phyloP scores from a whole-genome alignment of 2,797 vertebrate species.

The Hippopotamyrus pictus region DNA sequence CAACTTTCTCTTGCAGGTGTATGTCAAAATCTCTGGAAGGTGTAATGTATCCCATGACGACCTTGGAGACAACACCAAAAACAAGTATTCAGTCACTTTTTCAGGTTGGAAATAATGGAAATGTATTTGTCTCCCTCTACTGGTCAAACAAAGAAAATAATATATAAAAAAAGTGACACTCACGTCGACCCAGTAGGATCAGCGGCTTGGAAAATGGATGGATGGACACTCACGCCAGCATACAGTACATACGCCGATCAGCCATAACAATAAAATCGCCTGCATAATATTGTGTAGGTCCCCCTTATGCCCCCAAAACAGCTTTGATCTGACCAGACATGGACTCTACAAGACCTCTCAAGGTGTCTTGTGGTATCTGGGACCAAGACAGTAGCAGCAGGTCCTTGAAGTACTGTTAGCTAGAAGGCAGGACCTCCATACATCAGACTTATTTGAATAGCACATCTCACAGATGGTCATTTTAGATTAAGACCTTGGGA shows the following conservation, averaged over 20 bases:
- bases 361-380: not conserved
- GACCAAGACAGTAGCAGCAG: not conserved
- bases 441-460: not conserved
- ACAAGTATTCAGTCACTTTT: not conserved
- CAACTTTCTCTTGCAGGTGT: slow-evolving; percentile 59
- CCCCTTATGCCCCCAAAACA: not conserved
- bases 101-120: not conserved
- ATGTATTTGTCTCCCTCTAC: slow-evolving; percentile 19
- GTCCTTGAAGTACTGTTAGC: not conserved
- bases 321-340: not conserved
- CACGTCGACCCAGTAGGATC: too few species aligned
- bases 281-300: not conserved
- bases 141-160: not conserved
- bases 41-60: slow-evolving; percentile 44
- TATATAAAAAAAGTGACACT: not conserved
- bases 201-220: too few species aligned
- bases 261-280: not conserved
- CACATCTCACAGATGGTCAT: not conserved
- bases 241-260: not conserved
- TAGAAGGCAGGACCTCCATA: too few species aligned
- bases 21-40: slow-evolving; percentile 54
- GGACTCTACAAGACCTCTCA: not conserved
- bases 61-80: slow-evolving; percentile 49
- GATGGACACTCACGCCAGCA: not conserved
- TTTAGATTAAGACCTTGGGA: not conserved